A percentile compares a stretch with the other conserved stretches of the same genome.
Conservation (phyloP, 2,113 vertebrate species). For the Brienomyrus brachyistius region DNA sequence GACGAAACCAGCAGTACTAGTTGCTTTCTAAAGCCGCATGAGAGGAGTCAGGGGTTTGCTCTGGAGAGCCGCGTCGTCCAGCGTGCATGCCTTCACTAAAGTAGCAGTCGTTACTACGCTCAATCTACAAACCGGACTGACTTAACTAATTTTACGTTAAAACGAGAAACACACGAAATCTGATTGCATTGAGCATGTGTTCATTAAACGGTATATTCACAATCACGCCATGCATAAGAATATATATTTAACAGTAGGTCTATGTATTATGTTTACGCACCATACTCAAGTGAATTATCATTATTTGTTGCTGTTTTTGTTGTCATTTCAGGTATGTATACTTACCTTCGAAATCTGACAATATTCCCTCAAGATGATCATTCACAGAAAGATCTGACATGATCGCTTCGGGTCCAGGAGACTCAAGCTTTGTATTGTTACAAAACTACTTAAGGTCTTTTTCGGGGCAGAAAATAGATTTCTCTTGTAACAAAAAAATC, state of each 20-base stretch:
- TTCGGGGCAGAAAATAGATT: background rate
- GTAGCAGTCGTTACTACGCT: background rate
- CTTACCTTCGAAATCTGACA: slow-evolving; percentile 78
- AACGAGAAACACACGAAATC: background rate
- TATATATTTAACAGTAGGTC: background rate
- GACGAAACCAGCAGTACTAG: background rate
- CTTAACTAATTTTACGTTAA: background rate
- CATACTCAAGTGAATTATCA: background rate
- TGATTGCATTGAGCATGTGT: background rate
- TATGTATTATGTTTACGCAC: background rate
- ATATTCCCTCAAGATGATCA: slow-evolving; percentile 74
- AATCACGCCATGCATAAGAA: background rate
- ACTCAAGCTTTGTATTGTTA: background rate
- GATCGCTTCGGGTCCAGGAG: slow-evolving; percentile 24
- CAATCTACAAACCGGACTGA: background rate
- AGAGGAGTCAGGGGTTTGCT: background rate
- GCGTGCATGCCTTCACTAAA: background rate
- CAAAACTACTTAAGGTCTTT: background rate
- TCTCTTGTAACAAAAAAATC: background rate
- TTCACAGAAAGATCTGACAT: slow-evolving; percentile 71
- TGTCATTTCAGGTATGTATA: slow-evolving; percentile 1
- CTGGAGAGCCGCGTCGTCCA: background rate
- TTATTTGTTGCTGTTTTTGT: background rate
- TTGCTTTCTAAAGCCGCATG: background rate
- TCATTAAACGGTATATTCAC: background rate